A percentile compares a stretch with the other conserved stretches of the same genome.
These are phyloP conservation scores for Natrix natrix DNA, from an alignment of 2,797 vertebrate genomes.

Conservation along the genomic window DNA sequence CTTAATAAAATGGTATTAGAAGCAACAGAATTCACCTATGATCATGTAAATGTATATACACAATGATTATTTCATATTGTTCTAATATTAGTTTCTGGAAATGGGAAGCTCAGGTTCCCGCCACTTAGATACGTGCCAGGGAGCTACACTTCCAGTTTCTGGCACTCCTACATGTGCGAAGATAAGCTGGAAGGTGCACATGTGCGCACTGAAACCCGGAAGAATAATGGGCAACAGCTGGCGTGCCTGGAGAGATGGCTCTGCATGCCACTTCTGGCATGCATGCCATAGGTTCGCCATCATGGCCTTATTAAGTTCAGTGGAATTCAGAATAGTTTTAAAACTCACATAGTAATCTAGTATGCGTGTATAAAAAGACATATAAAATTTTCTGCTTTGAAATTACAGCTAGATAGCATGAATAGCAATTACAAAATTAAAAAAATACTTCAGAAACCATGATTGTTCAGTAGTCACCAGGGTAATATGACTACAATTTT, in stretches of 20 bases:
- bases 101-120: too few relatives aligned
- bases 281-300: too few relatives aligned
- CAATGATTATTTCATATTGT: conserved; percentile 54
- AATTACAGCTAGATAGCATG: not conserved
- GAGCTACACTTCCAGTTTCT: too few relatives aligned
- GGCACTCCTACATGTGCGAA: too few relatives aligned
- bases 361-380: not conserved
- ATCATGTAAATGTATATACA: conserved; percentile 10
- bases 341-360: not conserved
- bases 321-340: not conserved
- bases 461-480: not conserved
- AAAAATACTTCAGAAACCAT: not conserved
- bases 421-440: not conserved
- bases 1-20: conserved; percentile 4
- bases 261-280: too few relatives aligned
- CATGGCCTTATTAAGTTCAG: not conserved
- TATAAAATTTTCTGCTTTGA: conserved; percentile 12
- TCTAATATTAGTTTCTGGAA: conserved; percentile 45
- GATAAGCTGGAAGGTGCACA: too few relatives aligned
- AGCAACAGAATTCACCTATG: conserved; percentile 25
- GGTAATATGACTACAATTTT: not conserved
- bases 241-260: too few relatives aligned
- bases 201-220: too few relatives aligned
- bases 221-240: too few relatives aligned
- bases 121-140: too few relatives aligned